Evolutionary conservation across 2,113 vertebrate genomes (phyloP).

Genomic region (Caretta caretta): DNA sequence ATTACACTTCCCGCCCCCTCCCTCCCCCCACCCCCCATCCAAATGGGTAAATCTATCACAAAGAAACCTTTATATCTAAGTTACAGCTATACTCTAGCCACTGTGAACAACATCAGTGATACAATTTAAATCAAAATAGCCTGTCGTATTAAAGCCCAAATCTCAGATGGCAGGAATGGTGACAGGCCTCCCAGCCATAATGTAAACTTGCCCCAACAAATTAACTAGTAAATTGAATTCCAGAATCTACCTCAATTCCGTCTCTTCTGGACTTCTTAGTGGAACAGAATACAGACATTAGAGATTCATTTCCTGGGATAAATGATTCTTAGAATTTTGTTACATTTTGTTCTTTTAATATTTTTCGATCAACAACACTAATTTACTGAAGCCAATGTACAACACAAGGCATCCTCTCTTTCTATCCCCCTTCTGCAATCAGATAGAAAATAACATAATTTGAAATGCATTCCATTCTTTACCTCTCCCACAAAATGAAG

Average conservation of each 20-base stretch:
- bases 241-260: background rate
- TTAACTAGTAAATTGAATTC: conserved; percentile 19
- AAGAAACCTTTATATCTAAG: background rate
- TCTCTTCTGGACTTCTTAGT: background rate
- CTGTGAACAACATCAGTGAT: background rate
- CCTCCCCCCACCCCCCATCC: background rate
- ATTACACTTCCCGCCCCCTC: background rate
- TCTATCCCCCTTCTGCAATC: background rate
- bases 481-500: background rate
- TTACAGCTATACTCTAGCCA: background rate
- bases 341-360: conserved; percentile 23
- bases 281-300: background rate
- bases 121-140: conserved; percentile 10
- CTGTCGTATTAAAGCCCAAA: background rate
- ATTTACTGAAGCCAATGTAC: background rate
- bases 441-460: conserved; percentile 32
- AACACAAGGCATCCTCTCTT: background rate
- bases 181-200: background rate
- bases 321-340: conserved; percentile 5
- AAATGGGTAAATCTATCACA: background rate
- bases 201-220: background rate
- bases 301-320: background rate
- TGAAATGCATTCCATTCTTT: conserved; percentile 24
- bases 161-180: background rate
- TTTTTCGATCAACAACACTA: background rate